Evolutionary conservation across 2,888 invertebrate genomes (phyloP).

Genomic region (Adineta ricciae): DNA sequence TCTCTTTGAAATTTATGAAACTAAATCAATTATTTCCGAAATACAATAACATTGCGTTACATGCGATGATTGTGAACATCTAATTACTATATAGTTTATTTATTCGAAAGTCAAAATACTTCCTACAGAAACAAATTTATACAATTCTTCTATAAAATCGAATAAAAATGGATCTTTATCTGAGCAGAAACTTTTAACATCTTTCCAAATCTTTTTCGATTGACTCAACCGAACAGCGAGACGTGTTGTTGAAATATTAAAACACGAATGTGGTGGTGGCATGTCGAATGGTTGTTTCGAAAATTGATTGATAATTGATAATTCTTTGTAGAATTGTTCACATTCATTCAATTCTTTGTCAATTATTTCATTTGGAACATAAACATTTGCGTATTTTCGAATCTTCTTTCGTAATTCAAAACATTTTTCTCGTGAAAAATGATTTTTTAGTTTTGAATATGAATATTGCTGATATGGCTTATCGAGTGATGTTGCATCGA

Average conservation of each 20-base stretch:
- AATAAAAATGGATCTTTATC: background rate
- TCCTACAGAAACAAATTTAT: background rate
- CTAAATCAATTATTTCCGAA: too few relatives aligned
- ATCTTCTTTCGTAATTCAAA: too few relatives aligned
- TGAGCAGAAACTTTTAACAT: background rate
- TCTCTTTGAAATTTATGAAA: too few relatives aligned
- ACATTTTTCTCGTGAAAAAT: too few relatives aligned
- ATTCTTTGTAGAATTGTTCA: background rate
- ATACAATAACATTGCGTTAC: too few relatives aligned
- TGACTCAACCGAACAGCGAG: background rate
- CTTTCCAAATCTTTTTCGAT: background rate
- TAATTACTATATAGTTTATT: too few relatives aligned
- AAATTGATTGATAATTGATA: background rate
- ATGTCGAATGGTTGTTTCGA: background rate
- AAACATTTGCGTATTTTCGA: too few relatives aligned
- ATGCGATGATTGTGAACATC: too few relatives aligned
- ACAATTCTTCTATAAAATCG: background rate
- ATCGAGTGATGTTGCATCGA: too few relatives aligned
- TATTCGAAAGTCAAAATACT: background rate
- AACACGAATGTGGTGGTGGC: background rate
- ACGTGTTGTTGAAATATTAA: background rate
- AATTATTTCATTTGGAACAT: background rate
- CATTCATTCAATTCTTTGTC: background rate
- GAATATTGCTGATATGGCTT: too few relatives aligned
- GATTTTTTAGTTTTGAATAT: too few relatives aligned